Evolutionary conservation across 2,888 invertebrate species (phyloP), one percentile per base, ranked within the genome.

Genomic region (Sericinus montela): DNA sequence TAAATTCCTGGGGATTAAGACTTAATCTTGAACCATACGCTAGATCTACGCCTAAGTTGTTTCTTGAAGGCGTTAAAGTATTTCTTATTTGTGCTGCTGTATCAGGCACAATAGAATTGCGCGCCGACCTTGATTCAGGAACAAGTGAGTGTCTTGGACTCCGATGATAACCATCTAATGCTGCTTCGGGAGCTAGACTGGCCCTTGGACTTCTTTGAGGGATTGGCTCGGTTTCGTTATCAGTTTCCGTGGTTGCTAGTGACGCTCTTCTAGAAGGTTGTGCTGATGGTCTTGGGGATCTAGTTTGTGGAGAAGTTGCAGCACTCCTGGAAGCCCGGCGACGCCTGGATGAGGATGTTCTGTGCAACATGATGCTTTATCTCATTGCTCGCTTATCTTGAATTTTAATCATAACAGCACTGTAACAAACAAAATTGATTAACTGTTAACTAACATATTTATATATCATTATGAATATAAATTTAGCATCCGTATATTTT

Each of bases 291-390:
- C 91, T 72, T 0, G 91, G 85, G 0, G 90, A 83, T 51, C 90
- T 78, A 10, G 90, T 82, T 62, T 91, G 91, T 0, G 92, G 92
- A 1, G 92, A 92, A 4, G 92, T 91, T 30, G 92, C 92, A 11
- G 92, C 91, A 61, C 92, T 92, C 51, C 93, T 86, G 8, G 93
- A 92, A 49, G 93, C 91, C 46, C 93, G 89, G 13, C 93, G 90
- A 55, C 93, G 90, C 45, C 93, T 88, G 49, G 92, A 91, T 30
- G 94, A 94, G 25, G 93, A 91, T 3, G 83, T 83, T 65, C 93
- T 89, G 62, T 92, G 91, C 60, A 94, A 75, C 93, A 94, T 94
- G 55, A 58, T 79, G 54, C 13, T 25, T 25, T n/a, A 36, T 39
- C 47, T 45, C 34, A 47, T 43, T 23, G 42, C 28, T 19, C 10